Conservation (phyloP, 2,888 invertebrate genomes). For the Andricus quercusramuli region DNA sequence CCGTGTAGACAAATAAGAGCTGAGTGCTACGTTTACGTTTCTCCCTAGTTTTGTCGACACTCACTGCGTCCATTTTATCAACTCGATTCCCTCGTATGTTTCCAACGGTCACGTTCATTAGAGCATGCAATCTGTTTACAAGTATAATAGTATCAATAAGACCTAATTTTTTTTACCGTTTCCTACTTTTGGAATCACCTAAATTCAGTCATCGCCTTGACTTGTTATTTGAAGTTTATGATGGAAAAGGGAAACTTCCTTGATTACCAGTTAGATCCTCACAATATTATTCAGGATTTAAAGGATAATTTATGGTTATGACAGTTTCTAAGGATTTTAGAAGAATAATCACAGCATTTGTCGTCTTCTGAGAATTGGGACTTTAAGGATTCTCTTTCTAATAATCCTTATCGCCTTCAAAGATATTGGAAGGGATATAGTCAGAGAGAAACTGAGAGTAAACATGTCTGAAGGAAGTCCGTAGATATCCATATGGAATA, state of each 20-base stretch:
- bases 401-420: too few relatives aligned
- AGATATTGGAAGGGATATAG: too few relatives aligned
- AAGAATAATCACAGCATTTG: too few relatives aligned
- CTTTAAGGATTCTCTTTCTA: too few relatives aligned
- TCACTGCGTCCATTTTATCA: conserved; percentile 62
- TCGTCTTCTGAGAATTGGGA: too few relatives aligned
- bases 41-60: conserved; percentile 59
- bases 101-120: conserved; percentile 63
- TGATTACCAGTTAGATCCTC: background rate
- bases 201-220: background rate
- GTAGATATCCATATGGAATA: too few relatives aligned
- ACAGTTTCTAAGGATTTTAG: background rate
- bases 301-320: background rate
- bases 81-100: conserved; percentile 58
- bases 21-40: conserved; percentile 69
- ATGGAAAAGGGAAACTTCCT: background rate
- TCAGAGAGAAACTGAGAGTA: too few relatives aligned
- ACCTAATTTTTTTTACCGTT: conserved; percentile 41
- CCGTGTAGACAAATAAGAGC: conserved; percentile 77
- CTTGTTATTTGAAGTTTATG: background rate
- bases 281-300: too few relatives aligned
- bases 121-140: conserved; percentile 68
- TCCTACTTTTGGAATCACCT: background rate
- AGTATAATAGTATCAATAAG: conserved; percentile 65
- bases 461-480: too few relatives aligned